Base-by-base conservation (phyloP, 2,888 invertebrate species). In the Drosophila kanekoi region DNA sequence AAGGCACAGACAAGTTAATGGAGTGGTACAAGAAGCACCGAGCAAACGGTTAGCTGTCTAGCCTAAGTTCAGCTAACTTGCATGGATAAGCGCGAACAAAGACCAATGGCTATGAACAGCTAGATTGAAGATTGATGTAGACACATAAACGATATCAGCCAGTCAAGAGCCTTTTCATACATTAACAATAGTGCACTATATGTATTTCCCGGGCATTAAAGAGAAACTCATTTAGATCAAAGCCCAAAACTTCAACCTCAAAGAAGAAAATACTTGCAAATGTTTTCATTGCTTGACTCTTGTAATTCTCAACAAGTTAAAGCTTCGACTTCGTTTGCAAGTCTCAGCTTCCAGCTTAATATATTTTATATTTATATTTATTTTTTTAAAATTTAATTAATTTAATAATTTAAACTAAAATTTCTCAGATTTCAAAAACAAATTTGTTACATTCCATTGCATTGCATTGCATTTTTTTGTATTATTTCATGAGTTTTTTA, bases 1-100 rank as follows among this genome's bases (percentile, higher is more conserved):
- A 83, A 82, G 88, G 67, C 88, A 82, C 53, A 82, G 74, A 77
- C 82, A 82, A 79, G 76, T 82, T 82, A 82, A 82, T 82, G 87
- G 87, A 87, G 64, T 85, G 85, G 56, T 62, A 83, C 68, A 83
- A 78, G 68, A 68, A 76, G 63, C 64, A 54, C 52, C 37, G 35
- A 56, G 57, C 51, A 14, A 67, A 59, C 63, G 62, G 75, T 51
- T 62, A 59, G 56, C 66, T 63, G 60, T 75, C 44, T 28, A 40
- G 44, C 49, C 43, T 33, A 33, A 53, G 72, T 71, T 75, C 72
- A 78, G 60, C 73, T 44, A 77, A 51, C 60, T 62, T 67, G 58
- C 51, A 41, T 72, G 78, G 57, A 41, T 77, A 58, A 77, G 1
- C 72, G 23, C 32, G 54, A 23, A 52, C 66, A 72, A 43, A 54